These are phyloP conservation scores for Nipponia nippon DNA, from an alignment of 2,113 vertebrate genomes.

Conservation along the genomic window DNA sequence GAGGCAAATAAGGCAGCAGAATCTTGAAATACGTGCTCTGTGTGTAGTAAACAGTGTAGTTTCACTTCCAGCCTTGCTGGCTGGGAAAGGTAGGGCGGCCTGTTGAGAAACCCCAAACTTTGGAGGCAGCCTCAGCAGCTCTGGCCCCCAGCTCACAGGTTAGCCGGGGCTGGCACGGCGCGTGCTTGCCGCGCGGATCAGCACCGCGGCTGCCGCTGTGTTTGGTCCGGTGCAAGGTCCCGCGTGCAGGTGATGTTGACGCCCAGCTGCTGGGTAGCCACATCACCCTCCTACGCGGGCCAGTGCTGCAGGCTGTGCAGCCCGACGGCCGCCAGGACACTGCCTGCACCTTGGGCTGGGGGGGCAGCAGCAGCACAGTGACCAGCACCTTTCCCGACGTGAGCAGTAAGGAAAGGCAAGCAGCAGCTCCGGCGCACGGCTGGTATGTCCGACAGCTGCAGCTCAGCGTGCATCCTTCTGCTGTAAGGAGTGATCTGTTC, in stretches of 20 bases:
- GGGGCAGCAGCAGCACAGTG: background rate
- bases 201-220: background rate
- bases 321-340: too few species aligned
- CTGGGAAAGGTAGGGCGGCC: background rate
- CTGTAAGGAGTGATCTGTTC: background rate
- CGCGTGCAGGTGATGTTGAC: too few species aligned
- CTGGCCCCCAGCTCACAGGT: background rate
- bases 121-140: background rate
- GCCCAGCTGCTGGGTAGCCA: background rate
- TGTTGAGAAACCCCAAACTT: too few species aligned
- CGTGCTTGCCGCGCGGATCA: fast-evolving
- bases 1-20: background rate
- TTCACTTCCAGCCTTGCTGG: background rate
- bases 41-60: too few species aligned
- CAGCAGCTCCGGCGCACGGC: background rate
- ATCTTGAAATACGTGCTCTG: background rate
- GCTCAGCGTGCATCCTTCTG: background rate
- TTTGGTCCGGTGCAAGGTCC: background rate
- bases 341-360: background rate
- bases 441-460: background rate
- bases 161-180: background rate
- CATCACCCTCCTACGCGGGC: background rate
- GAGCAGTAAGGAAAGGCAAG: background rate
- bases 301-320: background rate
- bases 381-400: background rate